Evolutionary conservation across 92 coral and sea anemone species (phyloP), one percentile per base, ranked within the genome.

Genomic region (Umimayanthus chanpuru): DNA sequence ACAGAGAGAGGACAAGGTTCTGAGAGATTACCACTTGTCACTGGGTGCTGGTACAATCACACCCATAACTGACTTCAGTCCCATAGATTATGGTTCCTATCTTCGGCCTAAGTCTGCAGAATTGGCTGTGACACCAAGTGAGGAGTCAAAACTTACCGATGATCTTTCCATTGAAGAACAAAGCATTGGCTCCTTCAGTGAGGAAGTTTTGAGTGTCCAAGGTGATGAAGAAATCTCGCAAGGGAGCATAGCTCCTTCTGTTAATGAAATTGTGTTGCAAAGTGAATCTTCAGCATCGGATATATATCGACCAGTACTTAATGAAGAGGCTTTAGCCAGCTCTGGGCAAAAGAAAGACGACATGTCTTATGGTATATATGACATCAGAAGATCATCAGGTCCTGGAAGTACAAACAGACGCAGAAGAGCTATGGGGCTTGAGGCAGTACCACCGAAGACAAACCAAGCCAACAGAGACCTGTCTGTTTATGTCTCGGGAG

Each of bases 351-450:
- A 28, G 40, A 81, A 38, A 32, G 82, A 36, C 71, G 75, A 23
- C 88, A 86, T 86, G 28, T 88, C 93, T 6, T 93, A 85, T 61
- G 98, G 99, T 16, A 91, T 97, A 50, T 97, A 97, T 75, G 99
- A 97, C 88, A 91, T 97, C 2, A 94, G 99, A 26, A 87, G 72
- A 75, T 97, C 99, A 11, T 95, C 96, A 26, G 99, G 99, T 1
- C 99, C 99, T 73, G 99, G 99, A 40, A 97, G 99, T 83, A 95
- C 98, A 20, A 97, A 97, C 90, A 94, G 99, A 55, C 94, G 96
- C 26, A 81, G 99, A 53, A 89, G 91, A 82, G 99, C 99, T 23
- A 83, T 97, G 93, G 99, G 99, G 6, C 89, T 92, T 47, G 70
- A 91, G 2, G 94, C 96, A 47, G 82, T 90, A 65, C 93, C 94